Base-by-base conservation (phyloP, 1,140 invertebrate genomes). In the Adelges cooleyi region DNA sequence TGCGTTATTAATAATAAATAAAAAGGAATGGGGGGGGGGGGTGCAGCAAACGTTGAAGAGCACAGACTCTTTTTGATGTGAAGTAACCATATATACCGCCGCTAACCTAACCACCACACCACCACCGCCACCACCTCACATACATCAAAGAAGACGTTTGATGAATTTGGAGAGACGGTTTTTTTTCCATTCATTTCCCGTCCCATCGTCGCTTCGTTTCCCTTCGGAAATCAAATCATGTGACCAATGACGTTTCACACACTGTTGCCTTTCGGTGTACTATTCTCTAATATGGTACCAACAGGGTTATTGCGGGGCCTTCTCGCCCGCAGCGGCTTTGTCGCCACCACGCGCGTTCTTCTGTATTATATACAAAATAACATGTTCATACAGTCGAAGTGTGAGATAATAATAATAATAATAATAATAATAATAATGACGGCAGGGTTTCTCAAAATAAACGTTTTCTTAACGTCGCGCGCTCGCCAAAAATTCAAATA, bases 1-100 rank as follows among this genome's bases (percentile, higher is more conserved):
- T 62, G 27, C 46, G 46, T 62, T 33, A 62, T 62, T 46, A 62
- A 48, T 62, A 62, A 62, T 62, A 62, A n/a, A 62, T 59, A 46
- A 46, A 62, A 62, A 62, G 15, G 40, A 46, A 42, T 62, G 42
- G 40, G 40, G 20, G 56, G 22, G 42, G n/a, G n/a, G n/a, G n/a
- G n/a, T n/a, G n/a, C n/a, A n/a, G n/a, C 25, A 62, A 62, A 62
- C 46, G 44, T 20, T 62, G n/a, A 62, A 62, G 40, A 62, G 56
- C n/a, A 59, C 40, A 62, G 46, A 42, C 44, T 62, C 46, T 25
- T 62, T 62, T 62, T 62, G 56, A 62, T 62, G 56, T 62, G 56
- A 48, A 62, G 56, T 62, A 62, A n/a, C n/a, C n/a, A n/a, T n/a
- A n/a, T n/a, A n/a, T n/a, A n/a, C n/a, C n/a, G 56, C 56, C 29